phyloP scores from a whole-genome alignment of 2,797 vertebrate species.

The Gouania willdenowi region DNA sequence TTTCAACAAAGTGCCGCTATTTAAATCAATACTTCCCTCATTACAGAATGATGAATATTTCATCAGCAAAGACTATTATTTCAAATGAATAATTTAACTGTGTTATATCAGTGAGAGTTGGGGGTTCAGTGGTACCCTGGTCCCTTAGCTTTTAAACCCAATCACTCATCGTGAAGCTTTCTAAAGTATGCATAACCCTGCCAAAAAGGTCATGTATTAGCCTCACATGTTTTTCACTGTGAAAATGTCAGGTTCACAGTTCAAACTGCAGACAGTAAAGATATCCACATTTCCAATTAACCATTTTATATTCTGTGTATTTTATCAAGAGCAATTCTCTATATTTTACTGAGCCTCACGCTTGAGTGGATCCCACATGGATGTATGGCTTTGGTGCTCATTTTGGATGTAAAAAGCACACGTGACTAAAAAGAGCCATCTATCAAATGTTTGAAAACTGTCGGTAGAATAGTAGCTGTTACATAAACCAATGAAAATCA shows the following conservation, averaged over 20 bases:
- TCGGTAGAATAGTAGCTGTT: no score
- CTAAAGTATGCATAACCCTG: constrained; percentile 43
- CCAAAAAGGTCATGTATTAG: constrained; percentile 40
- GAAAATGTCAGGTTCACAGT: constrained; percentile 58
- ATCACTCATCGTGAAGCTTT: constrained; percentile 55
- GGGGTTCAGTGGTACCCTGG: constrained; percentile 53
- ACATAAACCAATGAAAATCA: no score
- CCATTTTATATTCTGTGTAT: constrained; percentile 25
- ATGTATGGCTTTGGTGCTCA: constrained; percentile 36
- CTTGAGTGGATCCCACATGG: constrained; percentile 17
- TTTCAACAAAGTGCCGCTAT: constrained; percentile 65
- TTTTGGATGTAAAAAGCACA: constrained; percentile 35
- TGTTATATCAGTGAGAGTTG: constrained; percentile 70
- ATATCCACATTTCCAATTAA: constrained; percentile 58
- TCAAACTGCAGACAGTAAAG: constrained; percentile 47
- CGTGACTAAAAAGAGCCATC: constrained; percentile 14
- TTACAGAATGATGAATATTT: constrained; percentile 75
- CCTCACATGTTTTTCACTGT: constrained; percentile 41
- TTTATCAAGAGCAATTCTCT: constrained; percentile 24
- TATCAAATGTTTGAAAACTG: constrained; percentile 32
- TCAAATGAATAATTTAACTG: constrained; percentile 75
- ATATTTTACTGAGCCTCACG: constrained; percentile 42
- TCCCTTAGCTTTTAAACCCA: constrained; percentile 64
- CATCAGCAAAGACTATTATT: constrained; percentile 72
- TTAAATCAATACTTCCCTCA: constrained; percentile 78